Conservation (phyloP, 2,888 invertebrate species). For the Adineta ricciae region DNA sequence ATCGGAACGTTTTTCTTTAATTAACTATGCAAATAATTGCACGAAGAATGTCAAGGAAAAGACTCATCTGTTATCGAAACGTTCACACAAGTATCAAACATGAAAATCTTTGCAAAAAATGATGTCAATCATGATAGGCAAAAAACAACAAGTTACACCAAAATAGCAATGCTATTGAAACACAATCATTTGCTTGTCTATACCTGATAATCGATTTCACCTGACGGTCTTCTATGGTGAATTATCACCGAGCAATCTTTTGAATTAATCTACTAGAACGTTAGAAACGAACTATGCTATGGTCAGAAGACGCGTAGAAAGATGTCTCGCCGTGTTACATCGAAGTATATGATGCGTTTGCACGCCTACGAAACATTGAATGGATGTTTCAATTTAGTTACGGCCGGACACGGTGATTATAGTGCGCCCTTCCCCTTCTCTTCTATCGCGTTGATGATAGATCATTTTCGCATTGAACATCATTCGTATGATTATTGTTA, state of each 20-base stretch:
- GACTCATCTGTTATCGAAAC: neutral
- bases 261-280: too few species aligned
- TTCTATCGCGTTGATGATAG: neutral
- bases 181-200: too few species aligned
- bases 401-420: neutral
- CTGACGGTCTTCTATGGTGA: too few species aligned
- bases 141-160: too few species aligned
- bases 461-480: conserved; percentile 1
- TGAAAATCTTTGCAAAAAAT: too few species aligned
- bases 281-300: neutral
- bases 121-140: too few species aligned
- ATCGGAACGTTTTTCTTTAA: neutral
- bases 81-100: too few species aligned
- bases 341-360: neutral
- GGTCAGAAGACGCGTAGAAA: neutral
- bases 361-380: neutral
- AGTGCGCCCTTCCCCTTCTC: neutral
- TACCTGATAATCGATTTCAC: too few species aligned
- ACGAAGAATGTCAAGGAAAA: neutral
- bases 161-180: too few species aligned
- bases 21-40: neutral
- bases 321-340: neutral
- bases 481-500: neutral
- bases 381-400: neutral
- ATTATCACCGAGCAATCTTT: too few species aligned